phyloP scores from a whole-genome alignment of 2,113 vertebrate genomes.

The Amazona guildingii region DNA sequence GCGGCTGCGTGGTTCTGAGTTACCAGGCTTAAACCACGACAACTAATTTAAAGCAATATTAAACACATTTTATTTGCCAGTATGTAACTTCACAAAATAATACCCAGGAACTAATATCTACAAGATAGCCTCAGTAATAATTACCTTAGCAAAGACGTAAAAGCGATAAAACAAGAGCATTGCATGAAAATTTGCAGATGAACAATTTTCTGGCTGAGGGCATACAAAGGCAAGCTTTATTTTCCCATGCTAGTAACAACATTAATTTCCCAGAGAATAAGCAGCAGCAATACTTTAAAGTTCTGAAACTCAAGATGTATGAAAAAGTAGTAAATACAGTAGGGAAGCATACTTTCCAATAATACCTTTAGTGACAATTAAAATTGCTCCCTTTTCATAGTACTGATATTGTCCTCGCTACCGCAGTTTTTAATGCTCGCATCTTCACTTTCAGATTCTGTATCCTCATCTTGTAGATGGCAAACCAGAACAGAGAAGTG shows the following conservation, averaged over 20 bases:
- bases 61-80: neutral
- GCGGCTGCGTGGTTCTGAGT: no score
- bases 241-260: neutral
- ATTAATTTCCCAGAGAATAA: neutral
- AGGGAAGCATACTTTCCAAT: neutral
- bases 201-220: neutral
- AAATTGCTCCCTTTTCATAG: neutral
- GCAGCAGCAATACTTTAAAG: neutral
- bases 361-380: neutral
- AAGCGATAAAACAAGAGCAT: neutral
- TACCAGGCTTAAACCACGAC: no score
- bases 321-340: neutral
- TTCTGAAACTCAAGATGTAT: neutral
- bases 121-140: neutral
- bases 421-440: neutral
- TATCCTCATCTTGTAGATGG: neutral
- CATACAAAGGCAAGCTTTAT: neutral
- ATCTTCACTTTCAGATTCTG: neutral
- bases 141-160: neutral
- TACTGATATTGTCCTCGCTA: neutral
- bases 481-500: neutral
- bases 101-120: neutral
- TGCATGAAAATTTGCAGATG: neutral
- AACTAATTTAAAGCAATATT: neutral
- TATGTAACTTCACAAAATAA: neutral